phyloP scores from a whole-genome alignment of 2,888 invertebrate genomes.

The Drosophila monieri region DNA sequence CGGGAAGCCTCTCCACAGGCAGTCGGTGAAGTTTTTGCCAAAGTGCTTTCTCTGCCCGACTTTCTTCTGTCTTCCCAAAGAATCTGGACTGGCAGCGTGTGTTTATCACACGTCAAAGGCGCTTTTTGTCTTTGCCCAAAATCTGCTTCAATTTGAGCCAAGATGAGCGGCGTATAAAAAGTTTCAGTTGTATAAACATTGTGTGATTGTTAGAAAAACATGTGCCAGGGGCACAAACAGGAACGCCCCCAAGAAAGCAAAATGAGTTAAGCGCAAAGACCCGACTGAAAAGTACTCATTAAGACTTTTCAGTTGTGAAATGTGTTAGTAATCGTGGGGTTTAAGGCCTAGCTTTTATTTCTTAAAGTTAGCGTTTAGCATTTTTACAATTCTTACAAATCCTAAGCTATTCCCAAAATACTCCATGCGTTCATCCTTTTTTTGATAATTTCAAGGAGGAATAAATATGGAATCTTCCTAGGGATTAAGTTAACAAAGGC shows the following conservation, averaged over 20 bases:
- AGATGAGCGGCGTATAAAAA: constrained; percentile 66
- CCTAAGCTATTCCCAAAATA: too few species aligned
- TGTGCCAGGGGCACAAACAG: constrained; percentile 56
- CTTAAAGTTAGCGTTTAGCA: too few species aligned
- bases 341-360: too few species aligned
- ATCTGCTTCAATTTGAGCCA: constrained; percentile 74
- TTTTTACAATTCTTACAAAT: too few species aligned
- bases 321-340: not conserved
- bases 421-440: not conserved
- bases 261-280: constrained; percentile 16
- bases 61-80: not conserved
- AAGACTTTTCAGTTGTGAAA: not conserved
- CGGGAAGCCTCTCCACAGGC: constrained; percentile 37
- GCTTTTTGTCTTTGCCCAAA: constrained; percentile 77
- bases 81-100: constrained; percentile 39
- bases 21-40: constrained; percentile 61
- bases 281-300: not conserved
- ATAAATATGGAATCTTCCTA: not conserved
- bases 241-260: constrained; percentile 26
- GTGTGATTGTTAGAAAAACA: constrained; percentile 79
- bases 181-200: constrained; percentile 78
- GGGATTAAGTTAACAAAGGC: not conserved
- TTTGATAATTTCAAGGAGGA: not conserved
- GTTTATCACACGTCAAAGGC: constrained; percentile 77
- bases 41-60: constrained; percentile 62